Evolutionary conservation across 2,113 vertebrate genomes (phyloP), one percentile per base, ranked within the genome.

Genomic region (Tamias sibiricus): DNA sequence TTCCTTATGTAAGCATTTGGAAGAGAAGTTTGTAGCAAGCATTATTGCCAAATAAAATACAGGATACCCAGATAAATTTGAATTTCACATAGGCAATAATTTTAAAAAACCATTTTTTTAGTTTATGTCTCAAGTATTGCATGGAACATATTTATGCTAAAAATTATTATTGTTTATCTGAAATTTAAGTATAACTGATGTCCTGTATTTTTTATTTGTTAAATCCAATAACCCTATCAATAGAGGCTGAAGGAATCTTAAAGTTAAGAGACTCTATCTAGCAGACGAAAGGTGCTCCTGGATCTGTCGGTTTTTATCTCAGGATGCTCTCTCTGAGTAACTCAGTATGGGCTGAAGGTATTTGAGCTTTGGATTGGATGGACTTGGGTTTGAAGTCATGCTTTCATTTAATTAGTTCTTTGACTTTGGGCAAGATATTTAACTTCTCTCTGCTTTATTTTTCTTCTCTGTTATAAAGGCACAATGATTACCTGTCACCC

Each of bases 151-250:
- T 2, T 76, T 76, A 71, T 11, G 28, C 37, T 77, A 79, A 94
- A 94, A 81, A 82, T 20, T 8, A 75, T 37, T 37, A 42, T 59
- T 77, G 13, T 57, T 90, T 87, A 54, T 87, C 35, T 59, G 64
- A 87, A 92, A 79, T 90, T 87, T 54, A 91, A 47, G 87, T 74
- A 8, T 57, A 37, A 81, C 28, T 47, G 1, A 13, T 14, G 4
- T 37, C 19, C 9, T 49, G 1, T 42, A 79, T 86, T 95, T 57
- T 94, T 66, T 44, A 83, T 90, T 90, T 86, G 84, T 62, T 95
- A 94, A 89, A 90, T 86, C 57, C 94, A 59, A n/a, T 42, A 86
- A 35, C 49, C 44, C 13, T 44, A 9, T 20, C 19, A 71, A 64
- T 30, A 77, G 26, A 64, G 62, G 47, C 11, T 85, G 79, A 86